Conservation (phyloP, 1,140 invertebrate species). For the Pectinophora gossypiella region DNA sequence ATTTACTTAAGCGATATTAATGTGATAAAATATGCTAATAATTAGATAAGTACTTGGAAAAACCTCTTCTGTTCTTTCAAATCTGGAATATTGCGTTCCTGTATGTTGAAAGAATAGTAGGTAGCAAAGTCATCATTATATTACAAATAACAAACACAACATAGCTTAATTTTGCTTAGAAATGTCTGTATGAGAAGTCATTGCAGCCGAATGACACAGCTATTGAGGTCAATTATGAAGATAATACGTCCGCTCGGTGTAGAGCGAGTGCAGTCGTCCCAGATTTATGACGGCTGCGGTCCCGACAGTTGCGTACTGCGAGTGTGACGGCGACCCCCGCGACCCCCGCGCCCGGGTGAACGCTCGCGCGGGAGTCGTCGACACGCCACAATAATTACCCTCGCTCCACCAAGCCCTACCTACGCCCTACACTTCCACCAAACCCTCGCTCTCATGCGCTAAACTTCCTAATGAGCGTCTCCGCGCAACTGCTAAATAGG, state of each 20-base stretch:
- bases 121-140: too few relatives aligned
- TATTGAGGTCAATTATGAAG: neutral
- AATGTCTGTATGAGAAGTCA: too few relatives aligned
- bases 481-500: too few relatives aligned
- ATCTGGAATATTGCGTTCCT: too few relatives aligned
- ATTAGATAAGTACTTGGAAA: too few relatives aligned
- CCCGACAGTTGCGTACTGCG: constrained; percentile 50
- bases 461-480: neutral
- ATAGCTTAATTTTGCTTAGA: too few relatives aligned
- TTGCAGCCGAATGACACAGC: too few relatives aligned
- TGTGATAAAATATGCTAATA: too few relatives aligned
- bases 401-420: constrained; percentile 40
- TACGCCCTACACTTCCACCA: constrained; percentile 40
- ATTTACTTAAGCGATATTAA: too few relatives aligned
- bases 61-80: too few relatives aligned
- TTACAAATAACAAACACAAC: too few relatives aligned
- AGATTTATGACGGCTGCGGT: constrained; percentile 38
- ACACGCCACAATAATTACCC: constrained; percentile 63
- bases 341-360: constrained; percentile 62
- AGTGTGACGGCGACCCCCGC: constrained; percentile 9
- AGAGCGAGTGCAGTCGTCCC: constrained; percentile 14
- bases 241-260: neutral
- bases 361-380: constrained; percentile 56
- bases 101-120: too few relatives aligned
- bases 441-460: neutral